These are phyloP conservation scores for Cherax quadricarinatus DNA, from an alignment of 1,140 invertebrate genomes.

Conservation along the genomic window DNA sequence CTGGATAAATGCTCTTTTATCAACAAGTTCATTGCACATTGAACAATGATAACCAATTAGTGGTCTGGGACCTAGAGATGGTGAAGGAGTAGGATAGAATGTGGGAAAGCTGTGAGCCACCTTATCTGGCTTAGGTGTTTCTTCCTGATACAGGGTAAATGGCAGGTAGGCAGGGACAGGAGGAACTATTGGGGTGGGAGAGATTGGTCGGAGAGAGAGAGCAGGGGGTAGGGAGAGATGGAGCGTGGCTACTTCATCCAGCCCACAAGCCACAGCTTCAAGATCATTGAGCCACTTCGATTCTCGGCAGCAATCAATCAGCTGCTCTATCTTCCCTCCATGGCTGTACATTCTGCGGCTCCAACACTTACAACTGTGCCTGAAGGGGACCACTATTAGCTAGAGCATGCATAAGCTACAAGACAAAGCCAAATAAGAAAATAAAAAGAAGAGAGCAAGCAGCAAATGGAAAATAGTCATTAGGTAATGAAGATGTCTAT, in stretches of 20 bases:
- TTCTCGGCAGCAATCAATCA: slow-evolving; percentile 8
- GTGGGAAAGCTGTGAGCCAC: background rate
- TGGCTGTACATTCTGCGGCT: background rate
- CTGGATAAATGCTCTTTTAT: slow-evolving; percentile 74
- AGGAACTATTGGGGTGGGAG: slow-evolving; percentile 44
- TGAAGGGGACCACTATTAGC: slow-evolving; percentile 53
- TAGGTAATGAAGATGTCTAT: background rate
- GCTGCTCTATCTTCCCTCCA: slow-evolving; percentile 7
- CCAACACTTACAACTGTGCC: slow-evolving; percentile 41
- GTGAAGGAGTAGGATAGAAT: slow-evolving; percentile 25
- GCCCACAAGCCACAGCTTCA: slow-evolving; percentile 30
- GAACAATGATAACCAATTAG: slow-evolving; percentile 39
- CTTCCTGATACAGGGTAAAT: slow-evolving; percentile 48
- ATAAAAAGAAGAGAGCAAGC: background rate
- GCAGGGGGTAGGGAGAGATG: slow-evolving; percentile 46
- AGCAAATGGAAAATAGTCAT: background rate
- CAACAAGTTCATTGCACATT: slow-evolving; percentile 60
- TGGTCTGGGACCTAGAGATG: background rate
- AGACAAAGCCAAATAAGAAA: background rate
- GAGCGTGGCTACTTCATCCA: slow-evolving; percentile 53
- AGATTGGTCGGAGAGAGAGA: slow-evolving; percentile 39
- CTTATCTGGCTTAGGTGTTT: background rate
- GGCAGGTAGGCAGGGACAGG: slow-evolving; percentile 50
- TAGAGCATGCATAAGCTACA: background rate
- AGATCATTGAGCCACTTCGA: slow-evolving; percentile 23